These are phyloP conservation scores for Caenorhabditis doughertyi DNA, from an alignment of 2,888 invertebrate species.

Conservation along the genomic window DNA sequence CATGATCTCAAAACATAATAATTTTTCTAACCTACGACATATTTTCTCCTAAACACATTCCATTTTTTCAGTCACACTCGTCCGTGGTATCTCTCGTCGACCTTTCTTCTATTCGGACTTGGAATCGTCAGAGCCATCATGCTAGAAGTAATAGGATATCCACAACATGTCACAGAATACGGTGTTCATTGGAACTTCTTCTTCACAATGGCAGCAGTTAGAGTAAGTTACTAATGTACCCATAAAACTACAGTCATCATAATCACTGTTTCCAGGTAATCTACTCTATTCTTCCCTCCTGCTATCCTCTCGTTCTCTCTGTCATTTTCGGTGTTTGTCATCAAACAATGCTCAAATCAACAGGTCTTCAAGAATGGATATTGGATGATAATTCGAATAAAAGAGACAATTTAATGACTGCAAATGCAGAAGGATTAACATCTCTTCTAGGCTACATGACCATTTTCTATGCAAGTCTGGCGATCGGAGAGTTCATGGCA, in stretches of 20 bases:
- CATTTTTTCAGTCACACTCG: conserved; percentile 42
- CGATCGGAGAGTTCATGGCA: conserved; percentile 69
- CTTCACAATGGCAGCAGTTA: conserved; percentile 90
- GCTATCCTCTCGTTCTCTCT: conserved; percentile 55
- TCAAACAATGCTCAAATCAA: conserved; percentile 68
- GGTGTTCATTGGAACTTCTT: conserved; percentile 99
- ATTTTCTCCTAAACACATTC: too few species aligned
- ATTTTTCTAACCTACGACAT: too few species aligned
- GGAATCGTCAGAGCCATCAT: conserved; percentile 84
- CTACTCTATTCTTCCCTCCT: conserved; percentile 58
- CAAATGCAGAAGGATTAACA: conserved; percentile 94
- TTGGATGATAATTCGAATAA: conserved; percentile 65
- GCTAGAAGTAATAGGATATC: conserved; percentile 88
- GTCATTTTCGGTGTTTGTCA: conserved; percentile 65
- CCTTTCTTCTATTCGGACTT: conserved; percentile 83
- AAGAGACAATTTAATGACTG: conserved; percentile 86
- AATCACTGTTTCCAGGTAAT: background rate
- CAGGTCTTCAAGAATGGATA: conserved; percentile 71
- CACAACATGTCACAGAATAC: conserved; percentile 93
- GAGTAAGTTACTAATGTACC: conserved; percentile 28
- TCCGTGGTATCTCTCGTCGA: conserved; percentile 61
- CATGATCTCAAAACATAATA: too few species aligned
- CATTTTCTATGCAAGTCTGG: conserved; percentile 88
- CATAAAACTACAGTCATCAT: background rate
- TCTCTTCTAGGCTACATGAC: conserved; percentile 92